Base-by-base conservation (phyloP, 2,888 invertebrate species). In the Mactromeris polynyma region DNA sequence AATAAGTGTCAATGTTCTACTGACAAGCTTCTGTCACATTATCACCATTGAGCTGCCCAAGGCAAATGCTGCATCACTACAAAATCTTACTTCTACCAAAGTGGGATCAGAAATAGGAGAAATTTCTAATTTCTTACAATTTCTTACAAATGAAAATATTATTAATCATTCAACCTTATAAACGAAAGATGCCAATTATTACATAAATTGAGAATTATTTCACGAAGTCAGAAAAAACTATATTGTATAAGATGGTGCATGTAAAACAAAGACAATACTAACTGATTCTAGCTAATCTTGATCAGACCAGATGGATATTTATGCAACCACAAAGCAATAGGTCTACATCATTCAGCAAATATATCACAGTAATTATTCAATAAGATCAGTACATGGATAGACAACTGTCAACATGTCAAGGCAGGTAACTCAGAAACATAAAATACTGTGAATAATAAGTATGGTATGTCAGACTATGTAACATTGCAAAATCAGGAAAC, bases 331-430 rank as follows among this genome's bases (percentile, higher is more conserved):
- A 11, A 11, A 46, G 14, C 11, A 46, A 46, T 17, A 1, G 11
- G 17, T 17, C 46, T 38, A 36, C 6, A 58, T 36, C 38, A 4
- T 11, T 38, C 38, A 69, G 26, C 77, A 36, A 38, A 64, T 64
- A 64, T 64, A 64, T 64, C 58, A 64, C 58, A 64, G 26, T 11
- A 64, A 64, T n/a, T n/a, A 26, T n/a, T 64, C 46, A 31, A 19
- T 77, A 1, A 77, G 77, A 77, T 38, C 77, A 77, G 40, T 40
- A 64, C n/a, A 77, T 36, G 46, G 85, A 21, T 42, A 79, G 80
- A 69, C 40, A 80, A 79, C 79, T 85, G 85, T 85, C 85, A 80
- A 85, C 19, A 79, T 85, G 85, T 85, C 85, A 82, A 64, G 11
- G 17, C 40, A 2, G 40, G 69, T 40, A 36, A 64, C 26, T 82